phyloP scores from a whole-genome alignment of 2,113 vertebrate genomes.

The Larimichthys polyactis region DNA sequence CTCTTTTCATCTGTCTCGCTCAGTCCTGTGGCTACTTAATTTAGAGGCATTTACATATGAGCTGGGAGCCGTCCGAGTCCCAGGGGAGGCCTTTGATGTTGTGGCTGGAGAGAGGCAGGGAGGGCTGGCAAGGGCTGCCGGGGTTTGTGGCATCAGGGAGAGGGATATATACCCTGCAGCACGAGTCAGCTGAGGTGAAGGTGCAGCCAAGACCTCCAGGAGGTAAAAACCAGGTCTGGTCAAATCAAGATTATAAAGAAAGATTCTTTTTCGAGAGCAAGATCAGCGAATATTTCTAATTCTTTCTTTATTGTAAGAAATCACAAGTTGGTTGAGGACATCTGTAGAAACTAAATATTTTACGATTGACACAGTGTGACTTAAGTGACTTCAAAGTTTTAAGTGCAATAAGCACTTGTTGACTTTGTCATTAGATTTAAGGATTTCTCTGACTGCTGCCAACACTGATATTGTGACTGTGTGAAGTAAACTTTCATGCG shows the following conservation, averaged over 20 bases:
- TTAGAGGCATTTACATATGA: slow-evolving; percentile 61
- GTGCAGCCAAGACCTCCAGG: not conserved
- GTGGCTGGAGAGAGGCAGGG: slow-evolving; percentile 10
- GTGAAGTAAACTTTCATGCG: too few relatives aligned
- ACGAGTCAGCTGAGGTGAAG: not conserved
- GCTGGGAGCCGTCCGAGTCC: slow-evolving; percentile 42
- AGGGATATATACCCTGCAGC: not conserved
- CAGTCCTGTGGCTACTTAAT: slow-evolving; percentile 38
- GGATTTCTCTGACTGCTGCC: not conserved
- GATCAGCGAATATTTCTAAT: too few relatives aligned
- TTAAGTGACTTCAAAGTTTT: not conserved
- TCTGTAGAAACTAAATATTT: not conserved
- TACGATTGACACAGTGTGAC: too few relatives aligned
- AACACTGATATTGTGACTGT: too few relatives aligned
- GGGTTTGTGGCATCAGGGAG: slow-evolving; percentile 14
- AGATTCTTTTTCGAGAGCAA: not conserved
- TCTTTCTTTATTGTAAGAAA: not conserved
- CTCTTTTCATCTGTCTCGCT: slow-evolving; percentile 46
- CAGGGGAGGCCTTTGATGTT: slow-evolving; percentile 64
- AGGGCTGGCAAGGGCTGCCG: not conserved
- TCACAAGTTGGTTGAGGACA: not conserved
- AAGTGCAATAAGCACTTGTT: not conserved
- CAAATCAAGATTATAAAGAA: not conserved
- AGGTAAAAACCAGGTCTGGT: not conserved
- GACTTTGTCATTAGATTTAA: too few relatives aligned